Base-by-base conservation (phyloP, 2,888 invertebrate species). In the Cataglyphis cursor region DNA sequence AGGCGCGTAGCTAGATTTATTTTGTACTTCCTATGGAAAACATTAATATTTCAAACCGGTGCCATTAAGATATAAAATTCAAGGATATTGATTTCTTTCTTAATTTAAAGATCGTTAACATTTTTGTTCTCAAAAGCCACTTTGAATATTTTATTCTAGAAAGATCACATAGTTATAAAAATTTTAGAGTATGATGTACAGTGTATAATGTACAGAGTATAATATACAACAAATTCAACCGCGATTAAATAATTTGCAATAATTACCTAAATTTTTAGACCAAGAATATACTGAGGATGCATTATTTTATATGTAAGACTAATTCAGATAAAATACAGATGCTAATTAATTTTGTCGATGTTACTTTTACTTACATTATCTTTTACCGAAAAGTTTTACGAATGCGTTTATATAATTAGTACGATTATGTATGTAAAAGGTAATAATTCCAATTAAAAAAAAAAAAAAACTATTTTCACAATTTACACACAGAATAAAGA, bases 361-460 rank as follows among this genome's bases (percentile, higher is more conserved):
- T 65, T 76, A 64, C 4, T 12, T 51, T 35, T 3, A 24, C 65
- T 51, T 76, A 44, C 35, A 51, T 48, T 75, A 35, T 54, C 9
- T 54, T 76, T 76, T 24, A 38, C 75, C 18, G 64, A 35, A 6
- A 12, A 28, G 38, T 28, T 66, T 76, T 66, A 66, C 54, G 35
- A 76, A 54, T 12, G 15, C 66, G 24, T 28, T 76, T 76, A 66
- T 76, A 41, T 76, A 76, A 54, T 66, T 15, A 15, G 3, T 64
- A 51, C 44, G 44, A 35, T 12, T 51, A 54, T 44, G 66, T 44
- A 44, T 24, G 21, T 38, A 75, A 65, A 65, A 75, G 18, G 10
- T 10, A 24, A 18, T n/a, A 51, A 51, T 8, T 51, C 8, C 8
- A n/a, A 51, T n/a, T 2, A 6, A 31, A 35, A 21, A 35, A 10